phyloP scores from a whole-genome alignment of 2,113 vertebrate species.

The Triplophysa rosa region DNA sequence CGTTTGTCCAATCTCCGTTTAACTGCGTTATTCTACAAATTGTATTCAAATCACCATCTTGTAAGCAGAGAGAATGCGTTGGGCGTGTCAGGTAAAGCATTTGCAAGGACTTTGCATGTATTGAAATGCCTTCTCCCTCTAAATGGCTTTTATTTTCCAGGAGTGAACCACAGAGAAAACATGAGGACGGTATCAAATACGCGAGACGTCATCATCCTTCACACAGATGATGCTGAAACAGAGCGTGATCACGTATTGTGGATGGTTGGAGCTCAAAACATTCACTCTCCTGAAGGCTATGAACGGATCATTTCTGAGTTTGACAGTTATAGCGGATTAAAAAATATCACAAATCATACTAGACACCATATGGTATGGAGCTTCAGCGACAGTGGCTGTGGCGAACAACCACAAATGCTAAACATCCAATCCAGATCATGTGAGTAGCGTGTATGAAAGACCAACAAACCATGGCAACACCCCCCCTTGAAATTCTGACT shows the following conservation, averaged over 20 bases:
- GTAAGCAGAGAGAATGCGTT: no score
- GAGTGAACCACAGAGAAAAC: neutral
- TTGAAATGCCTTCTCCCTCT: no score
- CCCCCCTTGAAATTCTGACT: no score
- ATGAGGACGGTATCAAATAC: neutral
- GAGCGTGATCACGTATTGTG: neutral
- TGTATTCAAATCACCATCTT: no score
- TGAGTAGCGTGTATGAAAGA: neutral
- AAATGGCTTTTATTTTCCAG: neutral
- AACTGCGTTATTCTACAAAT: no score
- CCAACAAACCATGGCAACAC: neutral
- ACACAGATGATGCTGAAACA: neutral
- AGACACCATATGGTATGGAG: neutral
- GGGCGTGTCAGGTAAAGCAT: no score
- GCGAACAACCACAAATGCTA: no score
- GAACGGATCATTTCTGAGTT: neutral
- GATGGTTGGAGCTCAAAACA: neutral
- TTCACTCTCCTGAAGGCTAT: neutral
- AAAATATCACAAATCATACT: neutral
- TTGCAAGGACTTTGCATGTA: no score
- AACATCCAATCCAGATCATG: neutral
- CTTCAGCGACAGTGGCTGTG: neutral
- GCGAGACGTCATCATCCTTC: slow-evolving; percentile 1
- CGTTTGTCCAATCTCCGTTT: no score
- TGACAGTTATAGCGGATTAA: neutral